Percentiles rank a stretch among this genome's conserved stretches.
Conservation (phyloP, 2,888 invertebrate genomes). For the Notodonta dromedarius region DNA sequence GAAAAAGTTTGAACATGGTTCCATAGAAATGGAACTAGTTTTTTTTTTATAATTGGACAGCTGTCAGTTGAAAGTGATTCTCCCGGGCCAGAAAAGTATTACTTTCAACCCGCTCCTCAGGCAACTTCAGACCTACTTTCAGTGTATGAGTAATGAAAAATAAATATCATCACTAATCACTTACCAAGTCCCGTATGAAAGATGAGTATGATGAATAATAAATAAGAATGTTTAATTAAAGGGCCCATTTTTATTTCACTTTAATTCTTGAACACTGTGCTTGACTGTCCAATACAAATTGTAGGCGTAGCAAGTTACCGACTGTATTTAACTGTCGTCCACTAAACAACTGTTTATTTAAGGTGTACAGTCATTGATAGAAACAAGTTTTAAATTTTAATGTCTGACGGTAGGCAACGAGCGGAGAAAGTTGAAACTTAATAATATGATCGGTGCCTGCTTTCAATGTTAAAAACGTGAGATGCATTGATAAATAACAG, state of each 20-base stretch:
- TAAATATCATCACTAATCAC: constrained; percentile 15
- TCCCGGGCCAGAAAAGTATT: no score
- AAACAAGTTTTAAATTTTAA: constrained; percentile 83
- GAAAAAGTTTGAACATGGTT: no score
- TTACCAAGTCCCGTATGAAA: constrained; percentile 46
- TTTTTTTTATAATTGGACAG: no score
- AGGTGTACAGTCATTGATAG: constrained; percentile 62
- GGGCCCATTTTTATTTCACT: constrained; percentile 40
- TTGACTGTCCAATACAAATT: constrained; percentile 65
- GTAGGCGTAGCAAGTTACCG: constrained; percentile 61
- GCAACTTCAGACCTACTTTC: no score
- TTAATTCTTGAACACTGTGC: constrained; percentile 42
- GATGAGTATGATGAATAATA: constrained; percentile 38
- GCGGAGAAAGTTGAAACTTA: constrained; percentile 70
- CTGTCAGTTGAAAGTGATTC: no score
- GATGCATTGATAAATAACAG: constrained; percentile 29
- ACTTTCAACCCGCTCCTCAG: no score
- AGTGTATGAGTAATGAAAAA: no score
- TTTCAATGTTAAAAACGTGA: constrained; percentile 63
- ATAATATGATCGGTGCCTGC: constrained; percentile 57
- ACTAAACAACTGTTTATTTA: constrained; percentile 67
- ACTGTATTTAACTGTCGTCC: constrained; percentile 74
- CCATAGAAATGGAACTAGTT: no score
- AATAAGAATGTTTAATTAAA: constrained; percentile 25
- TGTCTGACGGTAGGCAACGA: constrained; percentile 39